phyloP scores from a whole-genome alignment of 1,140 invertebrate genomes.

The Lamellibrachia luymesi region DNA sequence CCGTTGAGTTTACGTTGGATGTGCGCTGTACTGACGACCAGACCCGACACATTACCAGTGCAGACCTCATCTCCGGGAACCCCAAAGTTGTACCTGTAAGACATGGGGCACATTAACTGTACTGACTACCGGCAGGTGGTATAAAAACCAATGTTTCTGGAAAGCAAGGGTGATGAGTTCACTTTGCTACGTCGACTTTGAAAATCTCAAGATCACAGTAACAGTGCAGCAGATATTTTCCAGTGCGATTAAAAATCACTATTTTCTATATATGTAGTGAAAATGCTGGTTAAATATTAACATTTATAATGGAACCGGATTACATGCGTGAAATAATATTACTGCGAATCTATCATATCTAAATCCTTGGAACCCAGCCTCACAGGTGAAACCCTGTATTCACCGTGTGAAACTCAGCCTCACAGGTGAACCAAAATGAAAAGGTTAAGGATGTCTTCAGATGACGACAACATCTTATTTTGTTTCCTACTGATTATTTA shows the following conservation, averaged over 20 bases:
- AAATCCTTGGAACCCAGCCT: too few relatives aligned
- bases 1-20: conserved; percentile 95
- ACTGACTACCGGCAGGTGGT: not conserved
- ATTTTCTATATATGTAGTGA: not conserved
- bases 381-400: too few relatives aligned
- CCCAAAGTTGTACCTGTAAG: conserved; percentile 81
- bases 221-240: too few relatives aligned
- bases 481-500: not conserved
- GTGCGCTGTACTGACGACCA: conserved; percentile 92
- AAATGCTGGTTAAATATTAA: not conserved
- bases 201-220: too few relatives aligned
- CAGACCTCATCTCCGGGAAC: conserved; percentile 90
- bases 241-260: not conserved
- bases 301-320: not conserved
- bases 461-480: not conserved
- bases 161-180: too few relatives aligned
- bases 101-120: conserved; percentile 17
- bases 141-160: not conserved
- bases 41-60: conserved; percentile 93
- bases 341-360: not conserved
- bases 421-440: too few relatives aligned
- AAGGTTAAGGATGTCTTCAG: too few relatives aligned
- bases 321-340: not conserved
- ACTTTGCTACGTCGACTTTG: too few relatives aligned
- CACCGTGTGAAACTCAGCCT: too few relatives aligned